Conservation (phyloP, 1,140 invertebrate species). For the Brachionus asplanchnoidis region DNA sequence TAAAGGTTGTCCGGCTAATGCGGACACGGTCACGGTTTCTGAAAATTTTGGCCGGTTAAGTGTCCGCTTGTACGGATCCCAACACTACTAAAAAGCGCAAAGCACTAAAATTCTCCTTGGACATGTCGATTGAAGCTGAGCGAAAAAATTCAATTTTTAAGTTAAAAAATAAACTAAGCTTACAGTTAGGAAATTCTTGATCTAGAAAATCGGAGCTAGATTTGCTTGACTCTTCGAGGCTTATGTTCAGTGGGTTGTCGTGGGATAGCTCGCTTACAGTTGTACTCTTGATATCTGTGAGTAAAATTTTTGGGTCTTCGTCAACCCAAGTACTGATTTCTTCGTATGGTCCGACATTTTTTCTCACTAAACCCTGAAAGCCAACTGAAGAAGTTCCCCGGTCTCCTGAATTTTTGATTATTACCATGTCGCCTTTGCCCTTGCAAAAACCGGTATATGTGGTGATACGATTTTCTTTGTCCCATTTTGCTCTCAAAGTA, state of each 20-base stretch:
- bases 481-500: slow-evolving; percentile 91
- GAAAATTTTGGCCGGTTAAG: too few species aligned
- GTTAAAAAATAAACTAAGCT: neutral
- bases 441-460: slow-evolving; percentile 87
- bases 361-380: slow-evolving; percentile 67
- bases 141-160: neutral
- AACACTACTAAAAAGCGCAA: slow-evolving; percentile 7
- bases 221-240: slow-evolving; percentile 31
- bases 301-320: neutral
- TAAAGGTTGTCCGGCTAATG: too few species aligned
- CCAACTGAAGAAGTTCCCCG: slow-evolving; percentile 87
- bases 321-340: slow-evolving; percentile 18
- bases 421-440: slow-evolving; percentile 88
- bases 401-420: slow-evolving; percentile 82
- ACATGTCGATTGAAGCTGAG: slow-evolving; percentile 29
- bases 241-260: slow-evolving; percentile 23
- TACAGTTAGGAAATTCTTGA: slow-evolving; percentile 23
- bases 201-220: neutral
- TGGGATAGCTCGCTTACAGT: neutral
- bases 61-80: too few species aligned
- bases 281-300: neutral
- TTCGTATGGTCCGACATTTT: slow-evolving; percentile 6
- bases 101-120: slow-evolving; percentile 4
- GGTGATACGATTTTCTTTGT: slow-evolving; percentile 91
- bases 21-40: too few species aligned